Percentiles rank a stretch among this genome's conserved stretches.
Evolutionary conservation across 1,140 invertebrate genomes (phyloP).

Genomic region (Brevipalpus yothersi): DNA sequence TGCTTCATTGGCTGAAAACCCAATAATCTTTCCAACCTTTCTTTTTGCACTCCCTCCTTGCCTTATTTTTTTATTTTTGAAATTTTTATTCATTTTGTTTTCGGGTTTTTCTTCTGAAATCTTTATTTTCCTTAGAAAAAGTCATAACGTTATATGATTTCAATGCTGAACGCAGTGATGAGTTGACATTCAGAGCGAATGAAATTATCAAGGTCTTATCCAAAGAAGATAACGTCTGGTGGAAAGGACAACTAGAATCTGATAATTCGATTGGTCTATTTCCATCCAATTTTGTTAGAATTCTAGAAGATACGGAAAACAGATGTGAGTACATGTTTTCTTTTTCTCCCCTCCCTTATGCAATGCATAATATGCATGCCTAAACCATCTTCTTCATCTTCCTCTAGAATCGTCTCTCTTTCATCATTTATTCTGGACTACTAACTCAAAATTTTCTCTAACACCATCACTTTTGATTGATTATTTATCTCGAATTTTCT

Average conservation of each 20-base stretch:
- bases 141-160: constrained; percentile 23
- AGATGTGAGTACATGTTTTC: no score
- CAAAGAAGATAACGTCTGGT: constrained; percentile 79
- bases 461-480: no score
- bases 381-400: no score
- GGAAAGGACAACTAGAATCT: constrained; percentile 38
- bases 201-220: constrained; percentile 65
- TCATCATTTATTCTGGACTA: no score
- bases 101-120: background rate
- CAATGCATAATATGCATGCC: no score
- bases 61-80: background rate
- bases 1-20: background rate
- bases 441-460: no score
- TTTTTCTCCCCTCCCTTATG: no score
- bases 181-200: constrained; percentile 69
- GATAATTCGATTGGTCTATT: constrained; percentile 41
- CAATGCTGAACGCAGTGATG: constrained; percentile 58
- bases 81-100: background rate
- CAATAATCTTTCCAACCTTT: background rate
- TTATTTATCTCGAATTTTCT: no score
- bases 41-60: background rate
- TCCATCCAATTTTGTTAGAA: constrained; percentile 66
- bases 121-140: background rate
- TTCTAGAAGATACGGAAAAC: background rate
- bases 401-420: no score